Evolutionary conservation across 2,113 vertebrate species (phyloP).

Genomic region (Puma concolor): DNA sequence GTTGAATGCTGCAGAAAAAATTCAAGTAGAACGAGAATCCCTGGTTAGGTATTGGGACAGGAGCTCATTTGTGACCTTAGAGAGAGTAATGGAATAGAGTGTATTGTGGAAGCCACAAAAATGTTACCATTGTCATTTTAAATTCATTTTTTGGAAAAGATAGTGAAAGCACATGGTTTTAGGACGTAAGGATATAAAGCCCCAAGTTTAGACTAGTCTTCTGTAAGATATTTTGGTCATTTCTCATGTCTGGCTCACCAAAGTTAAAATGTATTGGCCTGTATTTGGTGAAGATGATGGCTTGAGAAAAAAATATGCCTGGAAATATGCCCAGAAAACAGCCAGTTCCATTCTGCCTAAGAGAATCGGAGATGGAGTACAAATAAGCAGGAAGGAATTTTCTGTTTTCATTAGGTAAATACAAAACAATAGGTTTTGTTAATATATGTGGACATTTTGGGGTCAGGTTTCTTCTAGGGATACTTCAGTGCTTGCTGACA

Average conservation of each 20-base stretch:
- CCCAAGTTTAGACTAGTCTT: neutral
- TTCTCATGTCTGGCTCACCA: neutral
- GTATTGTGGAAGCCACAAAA: neutral
- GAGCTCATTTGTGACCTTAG: neutral
- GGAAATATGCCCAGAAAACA: neutral
- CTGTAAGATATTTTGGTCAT: neutral
- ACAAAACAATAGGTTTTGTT: neutral
- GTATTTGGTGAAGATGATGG: neutral
- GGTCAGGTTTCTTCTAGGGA: neutral
- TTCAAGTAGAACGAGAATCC: neutral
- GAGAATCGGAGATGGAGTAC: neutral
- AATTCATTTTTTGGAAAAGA: constrained; percentile 1
- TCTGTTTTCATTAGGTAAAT: constrained; percentile 15
- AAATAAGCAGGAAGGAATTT: constrained; percentile 33
- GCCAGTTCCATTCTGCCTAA: neutral
- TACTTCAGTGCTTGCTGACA: neutral
- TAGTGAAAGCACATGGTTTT: neutral
- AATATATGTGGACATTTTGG: neutral
- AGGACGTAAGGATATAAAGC: neutral
- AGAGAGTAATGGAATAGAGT: neutral
- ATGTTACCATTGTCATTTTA: neutral
- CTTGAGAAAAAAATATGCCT: neutral
- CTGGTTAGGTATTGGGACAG: neutral
- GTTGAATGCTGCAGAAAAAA: neutral
- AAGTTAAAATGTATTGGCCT: neutral